Evolutionary conservation across 2,797 vertebrate genomes (phyloP).

Genomic region (Trematomus bernacchii): DNA sequence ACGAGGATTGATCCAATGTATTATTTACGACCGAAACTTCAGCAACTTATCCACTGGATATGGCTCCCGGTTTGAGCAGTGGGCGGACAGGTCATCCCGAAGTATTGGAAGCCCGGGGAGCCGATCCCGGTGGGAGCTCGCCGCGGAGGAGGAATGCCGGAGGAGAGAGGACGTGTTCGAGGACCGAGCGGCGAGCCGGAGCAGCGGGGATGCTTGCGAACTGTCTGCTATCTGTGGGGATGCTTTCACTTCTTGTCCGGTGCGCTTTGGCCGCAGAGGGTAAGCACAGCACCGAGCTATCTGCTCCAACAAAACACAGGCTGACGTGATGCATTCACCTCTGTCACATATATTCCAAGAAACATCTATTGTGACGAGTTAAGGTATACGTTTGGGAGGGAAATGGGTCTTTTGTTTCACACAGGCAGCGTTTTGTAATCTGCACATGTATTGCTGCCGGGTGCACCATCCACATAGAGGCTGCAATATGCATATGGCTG

Average conservation of each 20-base stretch:
- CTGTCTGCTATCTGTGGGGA: slow-evolving; percentile 76
- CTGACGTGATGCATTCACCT: slow-evolving; percentile 40
- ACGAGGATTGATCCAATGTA: slow-evolving; percentile 83
- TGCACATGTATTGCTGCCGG: slow-evolving; percentile 42
- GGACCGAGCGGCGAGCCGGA: slow-evolving; percentile 62
- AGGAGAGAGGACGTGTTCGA: slow-evolving; percentile 68
- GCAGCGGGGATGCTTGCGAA: slow-evolving; percentile 73
- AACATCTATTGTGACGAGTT: slow-evolving; percentile 14
- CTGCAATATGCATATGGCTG: slow-evolving; percentile 20
- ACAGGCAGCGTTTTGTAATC: slow-evolving; percentile 48
- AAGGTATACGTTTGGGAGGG: not conserved
- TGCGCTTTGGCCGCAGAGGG: slow-evolving; percentile 81
- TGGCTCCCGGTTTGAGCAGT: slow-evolving; percentile 85
- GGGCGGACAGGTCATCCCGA: slow-evolving; percentile 67
- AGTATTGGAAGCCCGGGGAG: slow-evolving; percentile 61
- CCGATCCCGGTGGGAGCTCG: slow-evolving; percentile 61
- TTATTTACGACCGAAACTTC: slow-evolving; percentile 83
- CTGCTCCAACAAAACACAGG: slow-evolving; percentile 9
- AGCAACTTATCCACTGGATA: slow-evolving; percentile 82
- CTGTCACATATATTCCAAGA: slow-evolving; percentile 24
- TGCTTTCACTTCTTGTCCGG: slow-evolving; percentile 78
- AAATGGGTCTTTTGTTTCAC: slow-evolving; percentile 52
- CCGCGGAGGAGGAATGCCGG: slow-evolving; percentile 61
- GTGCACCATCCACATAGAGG: slow-evolving; percentile 37
- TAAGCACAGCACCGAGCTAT: slow-evolving; percentile 69